Evolutionary conservation across 2,888 invertebrate genomes (phyloP).

Genomic region (Drosophila buzzatii): DNA sequence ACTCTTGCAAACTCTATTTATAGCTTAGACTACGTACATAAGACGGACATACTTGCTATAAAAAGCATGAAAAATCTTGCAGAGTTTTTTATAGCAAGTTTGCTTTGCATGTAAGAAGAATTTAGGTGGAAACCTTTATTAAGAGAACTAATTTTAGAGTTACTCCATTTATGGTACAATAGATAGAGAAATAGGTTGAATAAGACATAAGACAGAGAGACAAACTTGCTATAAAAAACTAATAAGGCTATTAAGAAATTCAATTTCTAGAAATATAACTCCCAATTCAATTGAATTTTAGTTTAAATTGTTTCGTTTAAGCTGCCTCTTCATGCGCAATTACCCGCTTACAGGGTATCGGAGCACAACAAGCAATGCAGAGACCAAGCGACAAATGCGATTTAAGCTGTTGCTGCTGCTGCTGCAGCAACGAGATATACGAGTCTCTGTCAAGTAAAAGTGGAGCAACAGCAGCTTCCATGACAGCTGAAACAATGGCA

Average conservation of each 20-base stretch:
- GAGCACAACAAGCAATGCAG: slow-evolving; percentile 26
- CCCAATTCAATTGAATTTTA: background rate
- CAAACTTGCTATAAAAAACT: no score
- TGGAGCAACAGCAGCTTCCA: slow-evolving; percentile 33
- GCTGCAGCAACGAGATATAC: slow-evolving; percentile 17
- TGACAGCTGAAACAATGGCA: slow-evolving; percentile 59
- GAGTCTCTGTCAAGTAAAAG: slow-evolving; percentile 40
- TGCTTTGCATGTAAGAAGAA: no score
- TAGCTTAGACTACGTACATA: no score
- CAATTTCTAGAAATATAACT: background rate
- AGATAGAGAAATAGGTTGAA: background rate
- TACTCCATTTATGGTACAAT: no score
- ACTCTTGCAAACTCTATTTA: no score
- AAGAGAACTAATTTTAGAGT: background rate
- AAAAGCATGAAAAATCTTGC: no score
- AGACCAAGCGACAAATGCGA: slow-evolving; percentile 50
- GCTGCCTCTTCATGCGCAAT: background rate
- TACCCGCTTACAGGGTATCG: slow-evolving; percentile 14
- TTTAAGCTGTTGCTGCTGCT: slow-evolving; percentile 42
- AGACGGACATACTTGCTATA: no score
- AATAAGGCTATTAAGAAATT: no score
- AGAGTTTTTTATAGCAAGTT: no score
- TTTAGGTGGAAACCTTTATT: no score
- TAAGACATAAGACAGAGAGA: no score
- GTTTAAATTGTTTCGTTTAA: background rate